Evolutionary conservation across 2,888 invertebrate species (phyloP), one percentile per base, ranked within the genome.

Genomic region (Prionchulus punctatus): DNA sequence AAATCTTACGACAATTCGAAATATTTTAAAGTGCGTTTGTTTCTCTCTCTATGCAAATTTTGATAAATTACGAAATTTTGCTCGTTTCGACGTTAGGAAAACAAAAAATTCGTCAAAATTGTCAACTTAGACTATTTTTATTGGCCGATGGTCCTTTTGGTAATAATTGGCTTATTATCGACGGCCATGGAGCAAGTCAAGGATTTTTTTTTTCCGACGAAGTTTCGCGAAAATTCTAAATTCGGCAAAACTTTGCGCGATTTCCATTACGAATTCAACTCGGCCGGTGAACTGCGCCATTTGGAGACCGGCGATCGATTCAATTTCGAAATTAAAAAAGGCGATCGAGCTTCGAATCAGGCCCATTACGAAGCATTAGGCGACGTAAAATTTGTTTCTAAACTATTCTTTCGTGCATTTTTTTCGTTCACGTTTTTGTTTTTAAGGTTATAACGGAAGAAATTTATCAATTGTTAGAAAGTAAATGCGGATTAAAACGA

Each of bases 331-430:
- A 75, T 82, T n/a, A 79, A 77, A 60, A 36, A 53, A 31, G 75
- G 78, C 42, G 77, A 82, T 62, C 77, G 78, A 57, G 72, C 73
- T 3, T 79, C 80, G 61, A 84, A 84, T 67, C 84, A 84, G 67
- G 77, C 76, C 49, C 78, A 80, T 61, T 85, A 85, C 66, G 84
- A 85, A 66, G 78, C 80, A 28, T 68, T 85, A 1, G 84, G 84
- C 4, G 78, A 80, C 66, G 82, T 78, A 58, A 60, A 28, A 18
- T 30, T 52, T 50, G 2, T 51, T 18, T 2, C 27, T 21, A 21
- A 60, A 2, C 12, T 12, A 36, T 36, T 7, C 23, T 45, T 12
- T 45, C 7, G 47, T 23, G 47, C 47, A 45, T 30, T 25, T 50
- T 30, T 27, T 4, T 25, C 12, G 3, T 47, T 21, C 55, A 15